Base-by-base conservation (phyloP, 2,888 invertebrate species). In the Andrena bucephala region DNA sequence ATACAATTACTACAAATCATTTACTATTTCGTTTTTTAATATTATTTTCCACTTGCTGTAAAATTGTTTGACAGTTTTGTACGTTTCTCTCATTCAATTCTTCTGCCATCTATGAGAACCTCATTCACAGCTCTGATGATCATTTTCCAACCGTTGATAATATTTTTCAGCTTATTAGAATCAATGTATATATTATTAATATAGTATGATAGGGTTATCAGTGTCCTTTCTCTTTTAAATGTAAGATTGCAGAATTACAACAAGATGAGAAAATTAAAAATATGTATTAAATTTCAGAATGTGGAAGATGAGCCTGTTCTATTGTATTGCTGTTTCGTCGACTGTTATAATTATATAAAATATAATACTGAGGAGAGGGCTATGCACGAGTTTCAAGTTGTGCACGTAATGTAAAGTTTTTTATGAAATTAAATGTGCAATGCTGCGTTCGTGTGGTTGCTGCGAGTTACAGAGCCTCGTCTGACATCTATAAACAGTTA, bases 251-350 rank as follows among this genome's bases (percentile, higher is more conserved):
- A 16, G 4, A 42, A 63, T 50, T 24, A 20, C 24, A 27, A n/a
- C 50, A 16, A 50, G 5, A 52, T 8, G 24, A 10, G 2, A 8
- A 5, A 65, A n/a, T 24, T 36, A 66, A 16, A 29, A 4, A 8
- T 36, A 8, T 16, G 29, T 36, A n/a, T 29, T 8, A 48, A 57
- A 27, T 78, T 88, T 36, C 65, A 93, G 93, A 80, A 87, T 52
- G 57, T 90, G 6, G 87, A 92, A 6, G 76, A 90, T 0, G 92
- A 92, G 16, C 91, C 91, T 0, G 82, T 91, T 1, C 85, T 90
- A 71, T 76, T 93, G 5, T 94, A 93, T 65, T 94, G 94, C 68
- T 93, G 92, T 63, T 92, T 90, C 77, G 77, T 93, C 8, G 93
- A 94, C 77, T 89, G 81, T 54, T 89, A 84, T 73, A 89, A 89